Conservation (phyloP, 1,140 invertebrate genomes). For the Ostrea denselamellosa region DNA sequence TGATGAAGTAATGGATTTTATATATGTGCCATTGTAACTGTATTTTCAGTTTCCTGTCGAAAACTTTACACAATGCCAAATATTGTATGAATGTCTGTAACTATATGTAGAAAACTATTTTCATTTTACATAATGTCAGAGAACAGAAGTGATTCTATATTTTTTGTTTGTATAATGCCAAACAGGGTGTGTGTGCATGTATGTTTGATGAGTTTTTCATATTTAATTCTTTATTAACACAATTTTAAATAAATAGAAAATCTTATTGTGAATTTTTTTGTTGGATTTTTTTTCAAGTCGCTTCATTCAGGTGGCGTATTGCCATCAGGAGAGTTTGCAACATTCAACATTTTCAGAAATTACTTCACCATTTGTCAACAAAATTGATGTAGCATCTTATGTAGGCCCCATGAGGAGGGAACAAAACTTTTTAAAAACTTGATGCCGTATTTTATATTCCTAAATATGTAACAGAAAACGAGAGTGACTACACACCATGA, state of each 20-base stretch:
- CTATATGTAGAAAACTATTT: background rate
- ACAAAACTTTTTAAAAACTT: no score
- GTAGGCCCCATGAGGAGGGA: no score
- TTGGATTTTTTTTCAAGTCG: no score
- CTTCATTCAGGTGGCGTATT: no score
- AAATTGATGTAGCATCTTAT: no score
- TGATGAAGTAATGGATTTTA: background rate
- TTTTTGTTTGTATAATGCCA: background rate
- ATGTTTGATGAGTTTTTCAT: background rate
- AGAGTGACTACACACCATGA: no score
- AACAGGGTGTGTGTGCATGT: background rate
- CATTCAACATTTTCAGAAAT: no score
- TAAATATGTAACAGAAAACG: no score
- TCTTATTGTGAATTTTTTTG: no score
- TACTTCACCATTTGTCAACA: no score
- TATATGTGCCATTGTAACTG: background rate
- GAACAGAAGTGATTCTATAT: background rate
- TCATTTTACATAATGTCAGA: background rate
- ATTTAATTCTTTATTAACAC: constrained; percentile 16
- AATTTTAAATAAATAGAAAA: background rate
- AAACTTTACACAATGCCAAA: background rate
- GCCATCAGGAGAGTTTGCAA: no score
- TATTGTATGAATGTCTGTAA: background rate
- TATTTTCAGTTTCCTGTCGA: background rate
- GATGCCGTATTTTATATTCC: no score